A percentile compares a stretch with the other conserved stretches of the same genome.
Conservation (phyloP, 64 coral and sea anemone genomes). For the Cladopsammia gracilis region DNA sequence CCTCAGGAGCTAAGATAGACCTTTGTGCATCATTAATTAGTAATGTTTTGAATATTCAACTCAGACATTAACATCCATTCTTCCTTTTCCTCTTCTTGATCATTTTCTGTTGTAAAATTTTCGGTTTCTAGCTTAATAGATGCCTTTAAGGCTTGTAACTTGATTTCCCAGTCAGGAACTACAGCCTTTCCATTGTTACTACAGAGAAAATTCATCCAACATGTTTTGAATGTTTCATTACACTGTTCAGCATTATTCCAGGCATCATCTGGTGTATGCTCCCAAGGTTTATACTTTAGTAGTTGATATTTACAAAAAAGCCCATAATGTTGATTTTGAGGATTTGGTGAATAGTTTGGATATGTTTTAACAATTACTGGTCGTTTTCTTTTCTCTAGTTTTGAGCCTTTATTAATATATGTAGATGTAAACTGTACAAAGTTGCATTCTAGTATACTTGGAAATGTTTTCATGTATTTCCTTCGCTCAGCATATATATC, state of each 20-base stretch:
- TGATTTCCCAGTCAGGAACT: not conserved
- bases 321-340: constrained; percentile 42
- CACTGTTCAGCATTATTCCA: constrained; percentile 70
- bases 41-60: constrained; percentile 3
- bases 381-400: too few relatives aligned
- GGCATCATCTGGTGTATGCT: constrained; percentile 50
- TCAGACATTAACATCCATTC: constrained; percentile 35
- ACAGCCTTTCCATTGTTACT: too few relatives aligned
- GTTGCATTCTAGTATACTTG: too few relatives aligned
- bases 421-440: too few relatives aligned
- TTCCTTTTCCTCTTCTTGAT: not conserved
- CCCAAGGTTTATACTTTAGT: constrained; percentile 64
- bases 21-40: not conserved
- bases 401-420: too few relatives aligned
- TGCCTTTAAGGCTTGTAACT: constrained; percentile 10
- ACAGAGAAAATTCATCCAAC: constrained; percentile 68
- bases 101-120: not conserved
- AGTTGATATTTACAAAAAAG: constrained; percentile 68
- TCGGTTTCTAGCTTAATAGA: not conserved
- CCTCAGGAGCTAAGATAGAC: not conserved
- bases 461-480: constrained; percentile 27
- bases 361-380: too few relatives aligned
- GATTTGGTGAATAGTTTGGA: too few relatives aligned
- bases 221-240: constrained; percentile 77
- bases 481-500: constrained; percentile 65